A percentile compares a stretch with the other conserved stretches of the same genome.
phyloP scores from a whole-genome alignment of 2,797 vertebrate species.

The Esox lucius region DNA sequence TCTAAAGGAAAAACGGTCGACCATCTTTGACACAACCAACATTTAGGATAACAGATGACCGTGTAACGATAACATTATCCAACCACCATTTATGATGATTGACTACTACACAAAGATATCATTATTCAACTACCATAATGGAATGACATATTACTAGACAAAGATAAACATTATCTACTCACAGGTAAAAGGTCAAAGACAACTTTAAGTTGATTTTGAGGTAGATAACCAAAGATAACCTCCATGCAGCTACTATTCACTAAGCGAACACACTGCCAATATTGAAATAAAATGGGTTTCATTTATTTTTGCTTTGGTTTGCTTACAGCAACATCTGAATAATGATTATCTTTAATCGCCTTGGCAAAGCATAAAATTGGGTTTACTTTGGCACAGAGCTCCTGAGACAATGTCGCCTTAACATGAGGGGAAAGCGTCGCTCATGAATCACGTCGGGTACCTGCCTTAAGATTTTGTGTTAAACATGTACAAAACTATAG shows the following conservation, averaged over 20 bases:
- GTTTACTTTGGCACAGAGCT: slow-evolving; percentile 9
- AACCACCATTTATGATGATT: not conserved
- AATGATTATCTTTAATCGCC: slow-evolving; percentile 11
- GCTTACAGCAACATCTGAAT: slow-evolving; percentile 17
- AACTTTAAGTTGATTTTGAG: slow-evolving; percentile 12
- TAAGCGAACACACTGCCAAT: slow-evolving; percentile 19
- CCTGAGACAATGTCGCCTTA: slow-evolving; percentile 2
- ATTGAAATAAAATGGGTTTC: not conserved
- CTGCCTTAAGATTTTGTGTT: slow-evolving; percentile 24
- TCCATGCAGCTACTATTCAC: not conserved
- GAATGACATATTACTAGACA: not conserved
- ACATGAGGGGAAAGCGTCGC: not conserved
- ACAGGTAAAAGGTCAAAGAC: slow-evolving; percentile 23
- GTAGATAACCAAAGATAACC: slow-evolving; percentile 32
- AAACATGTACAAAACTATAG: slow-evolving; percentile 8
- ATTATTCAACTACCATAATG: not conserved
- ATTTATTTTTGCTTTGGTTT: slow-evolving; percentile 17
- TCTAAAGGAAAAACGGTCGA: slow-evolving; percentile 19
- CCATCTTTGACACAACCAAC: slow-evolving; percentile 17
- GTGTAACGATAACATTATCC: not conserved
- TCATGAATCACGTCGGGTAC: slow-evolving; percentile 20
- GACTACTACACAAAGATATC: slow-evolving; percentile 2
- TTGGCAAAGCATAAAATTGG: slow-evolving; percentile 15
- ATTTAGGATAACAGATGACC: not conserved
- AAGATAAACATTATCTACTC: not conserved